These are phyloP conservation scores for Rousettus madagascariensis DNA, from an alignment of 2,797 vertebrate species.

Conservation along the genomic window DNA sequence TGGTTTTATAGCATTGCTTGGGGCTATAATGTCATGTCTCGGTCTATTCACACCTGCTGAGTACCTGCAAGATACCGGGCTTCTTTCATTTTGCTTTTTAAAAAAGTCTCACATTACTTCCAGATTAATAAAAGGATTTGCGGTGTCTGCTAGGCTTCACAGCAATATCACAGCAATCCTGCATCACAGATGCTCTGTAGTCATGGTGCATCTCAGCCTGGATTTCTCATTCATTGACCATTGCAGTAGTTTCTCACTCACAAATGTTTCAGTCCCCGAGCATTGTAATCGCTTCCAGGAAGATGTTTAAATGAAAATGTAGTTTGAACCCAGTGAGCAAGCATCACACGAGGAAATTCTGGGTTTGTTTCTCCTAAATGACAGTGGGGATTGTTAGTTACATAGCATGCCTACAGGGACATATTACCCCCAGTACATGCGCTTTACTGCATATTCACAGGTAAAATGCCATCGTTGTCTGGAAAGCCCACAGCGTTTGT, in stretches of 20 bases:
- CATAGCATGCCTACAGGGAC: background rate
- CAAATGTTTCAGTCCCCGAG: background rate
- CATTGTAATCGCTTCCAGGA: background rate
- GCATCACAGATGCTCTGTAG: background rate
- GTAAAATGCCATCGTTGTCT: background rate
- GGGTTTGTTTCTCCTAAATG: background rate
- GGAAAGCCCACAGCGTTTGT: background rate
- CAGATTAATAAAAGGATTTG: background rate
- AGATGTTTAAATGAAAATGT: conserved; percentile 30
- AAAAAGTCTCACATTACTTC: background rate
- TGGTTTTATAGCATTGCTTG: background rate
- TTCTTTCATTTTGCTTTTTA: background rate
- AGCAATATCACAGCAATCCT: background rate
- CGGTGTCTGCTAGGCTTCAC: background rate
- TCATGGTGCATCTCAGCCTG: background rate
- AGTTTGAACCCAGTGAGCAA: background rate
- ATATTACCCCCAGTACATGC: background rate
- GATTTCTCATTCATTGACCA: background rate
- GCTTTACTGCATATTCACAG: background rate
- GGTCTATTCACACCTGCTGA: background rate
- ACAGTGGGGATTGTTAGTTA: background rate
- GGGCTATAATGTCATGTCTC: background rate
- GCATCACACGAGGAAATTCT: background rate
- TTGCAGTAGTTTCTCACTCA: background rate
- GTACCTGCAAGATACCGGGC: background rate